Base-by-base conservation (phyloP, 2,888 invertebrate species). In the Noctua comes region DNA sequence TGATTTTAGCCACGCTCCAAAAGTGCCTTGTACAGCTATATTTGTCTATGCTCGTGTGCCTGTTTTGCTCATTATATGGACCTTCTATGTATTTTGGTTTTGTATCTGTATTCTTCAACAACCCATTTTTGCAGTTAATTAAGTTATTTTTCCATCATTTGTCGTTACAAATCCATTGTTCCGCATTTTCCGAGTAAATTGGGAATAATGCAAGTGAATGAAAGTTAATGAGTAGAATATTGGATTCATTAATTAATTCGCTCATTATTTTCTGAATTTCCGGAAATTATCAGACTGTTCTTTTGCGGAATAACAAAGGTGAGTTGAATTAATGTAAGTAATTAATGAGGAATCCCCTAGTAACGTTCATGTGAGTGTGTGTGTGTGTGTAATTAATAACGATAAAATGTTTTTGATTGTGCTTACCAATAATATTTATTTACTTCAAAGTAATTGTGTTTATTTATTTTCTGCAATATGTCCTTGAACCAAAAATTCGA, bases 61-160 rank as follows among this genome's bases (percentile, higher is more conserved):
- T 7, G 1, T 16, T 40, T 27, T 6, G 1, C 0, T 31, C 1
- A 2, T 7, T n/a, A 1, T 54, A 64, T n/a, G 21, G n/a, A 66
- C 18, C 72, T 72, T 62, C 43, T 73, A 16, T 21, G 16, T 3
- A 3, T 40, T 21, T 31, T 80, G 10, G 0, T 43, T 24, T 80
- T 43, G 2, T 31, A 16, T 43, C 16, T 5, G 89, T 90, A 91
- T 93, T 90, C 92, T 90, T 91, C 83, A 87, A 73, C 83, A 89
- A 92, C 91, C 89, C 90, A 84, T 83, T 86, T 88, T 90, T 83
- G 89, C 89, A 90, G 92, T 93, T 92, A 91, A 92, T 92, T 92
- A 91, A 76, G 88, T 91, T 91, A 93, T 93, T 90, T 89, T 88
- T 54, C 86, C 85, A 88, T 92, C 89, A 90, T 91, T 93, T 91